Percentiles rank a stretch among this genome's conserved stretches.
Evolutionary conservation across 2,888 invertebrate genomes (phyloP).

Genomic region (Platerodrilus igneus): DNA sequence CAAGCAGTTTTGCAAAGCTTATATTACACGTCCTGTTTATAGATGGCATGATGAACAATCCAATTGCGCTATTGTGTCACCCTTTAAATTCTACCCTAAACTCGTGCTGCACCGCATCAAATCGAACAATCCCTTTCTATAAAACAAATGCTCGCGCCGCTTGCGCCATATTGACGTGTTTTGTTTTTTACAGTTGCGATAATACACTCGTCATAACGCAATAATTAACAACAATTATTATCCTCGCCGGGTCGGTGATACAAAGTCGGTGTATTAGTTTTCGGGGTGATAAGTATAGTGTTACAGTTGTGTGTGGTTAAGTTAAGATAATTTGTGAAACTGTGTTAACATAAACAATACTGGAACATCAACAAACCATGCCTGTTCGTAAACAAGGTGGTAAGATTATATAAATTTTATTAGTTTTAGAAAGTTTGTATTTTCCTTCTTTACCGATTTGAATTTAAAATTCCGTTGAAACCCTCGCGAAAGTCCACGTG

Average conservation of each 20-base stretch:
- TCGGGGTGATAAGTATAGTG: no score
- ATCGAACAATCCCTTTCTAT: conserved; percentile 60
- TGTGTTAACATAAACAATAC: conserved; percentile 7
- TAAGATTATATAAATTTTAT: conserved; percentile 42
- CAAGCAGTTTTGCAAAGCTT: no score
- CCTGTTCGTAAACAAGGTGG: conserved; percentile 74
- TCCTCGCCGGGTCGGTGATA: no score
- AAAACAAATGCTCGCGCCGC: conserved; percentile 29
- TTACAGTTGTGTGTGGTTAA: conserved; percentile 1
- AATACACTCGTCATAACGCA: conserved; percentile 9
- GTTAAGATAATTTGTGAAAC: not conserved
- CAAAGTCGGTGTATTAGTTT: no score
- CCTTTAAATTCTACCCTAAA: conserved; percentile 47
- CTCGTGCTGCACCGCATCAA: conserved; percentile 57
- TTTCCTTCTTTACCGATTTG: no score
- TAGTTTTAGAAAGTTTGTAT: no score
- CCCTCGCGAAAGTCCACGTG: conserved; percentile 27
- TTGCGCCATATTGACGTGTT: conserved; percentile 35
- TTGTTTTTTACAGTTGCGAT: conserved; percentile 15
- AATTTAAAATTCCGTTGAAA: no score
- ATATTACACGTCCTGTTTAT: no score
- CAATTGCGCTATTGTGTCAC: conserved; percentile 19
- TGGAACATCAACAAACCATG: conserved; percentile 52
- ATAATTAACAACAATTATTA: no score
- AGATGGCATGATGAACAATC: conserved; percentile 16